A percentile compares a stretch with the other conserved stretches of the same genome.
Conservation (phyloP, 2,113 vertebrate species). For the Myiopsitta monachus region DNA sequence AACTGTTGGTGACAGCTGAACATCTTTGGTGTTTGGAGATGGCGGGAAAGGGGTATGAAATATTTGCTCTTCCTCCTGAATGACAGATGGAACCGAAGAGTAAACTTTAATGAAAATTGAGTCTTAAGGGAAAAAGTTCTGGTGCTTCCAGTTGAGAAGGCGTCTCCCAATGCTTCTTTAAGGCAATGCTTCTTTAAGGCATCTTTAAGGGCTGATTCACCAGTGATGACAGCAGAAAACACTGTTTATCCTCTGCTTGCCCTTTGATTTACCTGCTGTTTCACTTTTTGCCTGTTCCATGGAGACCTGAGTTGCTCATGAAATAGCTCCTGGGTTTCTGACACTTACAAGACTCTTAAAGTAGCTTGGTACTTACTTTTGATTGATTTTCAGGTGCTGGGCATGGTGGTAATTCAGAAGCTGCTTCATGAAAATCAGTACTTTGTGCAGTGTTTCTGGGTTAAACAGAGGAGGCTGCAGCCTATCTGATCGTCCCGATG, state of each 20-base stretch:
- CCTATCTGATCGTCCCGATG: not conserved
- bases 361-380: not conserved
- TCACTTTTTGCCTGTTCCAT: not conserved
- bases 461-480: not conserved
- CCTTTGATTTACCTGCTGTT: not conserved
- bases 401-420: not conserved
- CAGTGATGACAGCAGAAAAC: not conserved
- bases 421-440: not conserved
- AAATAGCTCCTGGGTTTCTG: not conserved
- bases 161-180: not conserved
- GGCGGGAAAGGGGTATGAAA: not conserved
- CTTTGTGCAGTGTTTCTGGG: not conserved
- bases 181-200: not conserved
- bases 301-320: not conserved
- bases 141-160: not conserved
- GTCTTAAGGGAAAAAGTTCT: not conserved
- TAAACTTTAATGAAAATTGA: not conserved
- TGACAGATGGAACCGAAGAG: not conserved
- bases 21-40: not conserved
- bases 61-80: not conserved
- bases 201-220: not conserved
- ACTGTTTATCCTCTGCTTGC: not conserved
- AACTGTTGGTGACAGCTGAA: accelerated
- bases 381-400: not conserved
- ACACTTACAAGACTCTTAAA: not conserved